Percentiles rank a stretch among this genome's conserved stretches.
Conservation (phyloP, 2,888 invertebrate species). For the Sussaba pulchella region DNA sequence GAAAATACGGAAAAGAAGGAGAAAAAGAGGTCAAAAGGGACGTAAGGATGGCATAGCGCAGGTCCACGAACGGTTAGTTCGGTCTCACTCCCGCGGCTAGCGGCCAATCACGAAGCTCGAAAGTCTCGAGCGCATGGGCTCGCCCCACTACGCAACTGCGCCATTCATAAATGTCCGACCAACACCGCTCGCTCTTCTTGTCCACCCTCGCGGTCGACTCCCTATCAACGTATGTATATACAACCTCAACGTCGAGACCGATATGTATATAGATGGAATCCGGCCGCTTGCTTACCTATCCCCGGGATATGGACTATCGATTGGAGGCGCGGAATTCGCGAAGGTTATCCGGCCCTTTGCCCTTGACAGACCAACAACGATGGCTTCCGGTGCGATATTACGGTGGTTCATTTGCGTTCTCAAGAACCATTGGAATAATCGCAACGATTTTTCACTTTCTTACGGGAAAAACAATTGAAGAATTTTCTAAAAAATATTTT, state of each 20-base stretch:
- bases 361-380: conserved; percentile 2
- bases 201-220: conserved; percentile 43
- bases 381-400: neutral
- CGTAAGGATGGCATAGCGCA: conserved; percentile 2
- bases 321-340: conserved; percentile 36
- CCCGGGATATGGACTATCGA: conserved; percentile 54
- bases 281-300: conserved; percentile 5
- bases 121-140: conserved; percentile 48
- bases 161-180: conserved; percentile 78
- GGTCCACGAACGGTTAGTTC: neutral
- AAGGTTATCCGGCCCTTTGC: conserved; percentile 51
- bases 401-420: no score
- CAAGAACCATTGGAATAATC: no score
- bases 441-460: no score
- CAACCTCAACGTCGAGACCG: neutral
- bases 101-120: conserved; percentile 24
- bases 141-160: conserved; percentile 73
- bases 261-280: neutral
- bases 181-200: conserved; percentile 8
- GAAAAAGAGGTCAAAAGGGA: neutral
- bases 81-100: neutral
- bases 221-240: conserved; percentile 16
- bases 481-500: neutral
- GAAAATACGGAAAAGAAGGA: neutral
- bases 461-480: no score